phyloP scores from a whole-genome alignment of 2,797 vertebrate species.

The Oreochromis mossambicus region DNA sequence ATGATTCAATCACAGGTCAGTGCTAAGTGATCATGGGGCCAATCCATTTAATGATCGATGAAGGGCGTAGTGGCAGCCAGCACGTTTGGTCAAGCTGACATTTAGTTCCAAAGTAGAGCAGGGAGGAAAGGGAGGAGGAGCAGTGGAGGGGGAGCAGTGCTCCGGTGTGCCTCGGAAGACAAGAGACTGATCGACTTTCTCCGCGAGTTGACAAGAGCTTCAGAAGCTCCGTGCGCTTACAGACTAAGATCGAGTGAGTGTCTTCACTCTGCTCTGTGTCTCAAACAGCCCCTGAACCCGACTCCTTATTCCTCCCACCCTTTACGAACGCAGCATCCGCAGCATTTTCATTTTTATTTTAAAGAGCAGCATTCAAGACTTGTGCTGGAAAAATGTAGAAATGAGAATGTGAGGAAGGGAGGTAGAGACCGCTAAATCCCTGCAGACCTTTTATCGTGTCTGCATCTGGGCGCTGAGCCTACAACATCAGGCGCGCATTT shows the following conservation, averaged over 20 bases:
- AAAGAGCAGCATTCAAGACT: constrained; percentile 35
- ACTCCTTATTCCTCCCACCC: constrained; percentile 27
- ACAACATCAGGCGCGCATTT: constrained; percentile 75
- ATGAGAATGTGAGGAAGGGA: constrained; percentile 10
- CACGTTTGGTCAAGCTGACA: constrained; percentile 58
- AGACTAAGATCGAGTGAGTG: not conserved
- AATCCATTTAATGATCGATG: constrained; percentile 55
- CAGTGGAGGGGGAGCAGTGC: not conserved
- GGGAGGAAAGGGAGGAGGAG: not conserved
- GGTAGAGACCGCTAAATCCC: constrained; percentile 51
- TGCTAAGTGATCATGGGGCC: not conserved
- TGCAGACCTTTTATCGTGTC: constrained; percentile 70
- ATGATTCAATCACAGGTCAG: constrained; percentile 44
- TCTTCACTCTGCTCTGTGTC: not conserved
- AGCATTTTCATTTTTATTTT: constrained; percentile 8
- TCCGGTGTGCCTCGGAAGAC: not conserved
- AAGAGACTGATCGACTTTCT: constrained; percentile 57
- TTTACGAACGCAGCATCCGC: constrained; percentile 29
- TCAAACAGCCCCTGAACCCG: not conserved
- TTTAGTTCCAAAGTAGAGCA: constrained; percentile 24
- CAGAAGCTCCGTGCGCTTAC: not conserved
- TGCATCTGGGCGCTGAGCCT: constrained; percentile 75
- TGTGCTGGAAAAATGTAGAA: constrained; percentile 28
- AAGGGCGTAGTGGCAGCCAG: constrained; percentile 9
- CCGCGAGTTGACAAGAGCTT: constrained; percentile 33